These are phyloP conservation scores for Callocephalon fimbriatum DNA, from an alignment of 2,113 vertebrate species.

Conservation along the genomic window DNA sequence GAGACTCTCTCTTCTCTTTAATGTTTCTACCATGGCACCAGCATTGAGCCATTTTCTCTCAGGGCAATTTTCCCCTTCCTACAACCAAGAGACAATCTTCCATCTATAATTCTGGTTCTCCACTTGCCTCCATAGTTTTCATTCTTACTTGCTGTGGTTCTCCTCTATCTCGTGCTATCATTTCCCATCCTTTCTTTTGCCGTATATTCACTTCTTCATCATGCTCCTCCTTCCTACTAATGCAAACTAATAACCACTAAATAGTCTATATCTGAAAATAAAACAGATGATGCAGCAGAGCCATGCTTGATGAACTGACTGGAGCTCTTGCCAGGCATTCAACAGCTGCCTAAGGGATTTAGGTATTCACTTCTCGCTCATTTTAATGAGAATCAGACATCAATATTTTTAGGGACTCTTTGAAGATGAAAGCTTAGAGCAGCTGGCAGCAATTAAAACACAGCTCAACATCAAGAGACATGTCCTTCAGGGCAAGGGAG, in stretches of 20 bases:
- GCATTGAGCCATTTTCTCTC: not conserved
- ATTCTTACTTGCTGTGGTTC: not conserved
- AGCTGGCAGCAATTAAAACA: not conserved
- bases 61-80: not conserved
- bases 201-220: not conserved
- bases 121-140: not conserved
- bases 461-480: not conserved
- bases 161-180: not conserved
- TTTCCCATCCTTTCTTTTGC: not conserved
- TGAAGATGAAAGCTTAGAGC: not conserved
- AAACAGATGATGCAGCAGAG: not conserved
- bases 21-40: not conserved
- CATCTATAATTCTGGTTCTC: not conserved
- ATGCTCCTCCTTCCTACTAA: not conserved
- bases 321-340: not conserved
- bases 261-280: not conserved
- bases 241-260: not conserved
- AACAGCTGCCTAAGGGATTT: not conserved
- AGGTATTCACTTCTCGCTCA: not conserved
- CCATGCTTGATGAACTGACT: rapidly evolving
- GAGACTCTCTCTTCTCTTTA: not conserved
- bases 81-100: not conserved
- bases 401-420: not conserved
- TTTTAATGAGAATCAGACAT: conserved; percentile 25
- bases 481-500: not conserved